Evolutionary conservation across 2,888 invertebrate species (phyloP), one percentile per base, ranked within the genome.

Genomic region (Macrostomum cliftonense): DNA sequence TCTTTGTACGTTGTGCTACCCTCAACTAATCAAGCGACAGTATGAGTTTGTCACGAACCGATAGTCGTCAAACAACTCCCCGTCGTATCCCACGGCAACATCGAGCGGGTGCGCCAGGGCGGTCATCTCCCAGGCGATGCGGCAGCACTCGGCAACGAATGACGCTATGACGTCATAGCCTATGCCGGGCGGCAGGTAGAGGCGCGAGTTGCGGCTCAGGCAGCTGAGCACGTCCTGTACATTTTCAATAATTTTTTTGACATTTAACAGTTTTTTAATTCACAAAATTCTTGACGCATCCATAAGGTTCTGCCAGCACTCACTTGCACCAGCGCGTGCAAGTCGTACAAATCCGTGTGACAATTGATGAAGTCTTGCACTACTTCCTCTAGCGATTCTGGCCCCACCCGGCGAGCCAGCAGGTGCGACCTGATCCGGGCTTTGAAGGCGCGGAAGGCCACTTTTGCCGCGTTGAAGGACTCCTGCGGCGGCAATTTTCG

Each of bases 321-420:
- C 28, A 28, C 28, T 9, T 28, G 28, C 28, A 28, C 28, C 28
- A 28, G 9, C 4, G 28, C 9, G 28, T 28, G 28, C 28, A 28
- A 28, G 28, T 28, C 28, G 28, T 28, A 28, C 28, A 28, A 9
- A 28, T 28, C 68, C 39, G 63, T 60, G 58, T 69, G 66, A 42
- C 65, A 57, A 58, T 68, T 68, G 58, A 70, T 59, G 55, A 67
- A 67, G 50, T 68, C 65, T 56, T 70, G 70, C 12, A 66, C 65
- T 9, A 66, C 64, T 49, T 70, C 67, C 53, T 69, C 69, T 43
- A 68, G 58, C 1, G 66, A 67, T 47, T 66, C 66, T 0, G 67
- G 64, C 4, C 66, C 67, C 37, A 59, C 54, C 55, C 67, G 64
- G 12, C 43, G 43, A 9, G 28, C 28, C 43, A 66, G 61, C 52